phyloP scores from a whole-genome alignment of 2,797 vertebrate genomes.

The Xiphorhynchus erythropygius region DNA sequence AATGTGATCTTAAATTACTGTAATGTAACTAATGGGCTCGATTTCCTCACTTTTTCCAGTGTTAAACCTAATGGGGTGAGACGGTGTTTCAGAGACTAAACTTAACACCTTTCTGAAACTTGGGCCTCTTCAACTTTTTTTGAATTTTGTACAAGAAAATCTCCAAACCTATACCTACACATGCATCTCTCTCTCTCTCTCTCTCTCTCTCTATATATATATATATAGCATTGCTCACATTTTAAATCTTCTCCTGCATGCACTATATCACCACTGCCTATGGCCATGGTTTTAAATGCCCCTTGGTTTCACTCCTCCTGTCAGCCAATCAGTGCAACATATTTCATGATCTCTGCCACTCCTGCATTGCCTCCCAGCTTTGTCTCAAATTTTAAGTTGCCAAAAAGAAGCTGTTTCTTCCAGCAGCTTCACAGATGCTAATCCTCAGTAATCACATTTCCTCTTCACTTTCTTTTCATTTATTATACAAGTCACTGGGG shows the following conservation, averaged over 20 bases:
- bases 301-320: not conserved
- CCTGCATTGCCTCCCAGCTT: not conserved
- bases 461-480: not conserved
- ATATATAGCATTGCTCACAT: not conserved
- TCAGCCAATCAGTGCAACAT: not conserved
- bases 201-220: too few species aligned
- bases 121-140: not conserved
- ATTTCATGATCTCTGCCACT: not conserved
- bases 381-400: not conserved
- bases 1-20: not conserved
- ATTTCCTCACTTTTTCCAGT: not conserved
- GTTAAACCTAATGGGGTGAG: not conserved
- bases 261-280: not conserved
- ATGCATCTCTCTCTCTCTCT: not conserved
- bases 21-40: not conserved
- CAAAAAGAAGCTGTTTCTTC: not conserved
- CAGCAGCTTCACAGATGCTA: not conserved
- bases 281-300: not conserved
- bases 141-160: not conserved
- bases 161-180: accelerated
- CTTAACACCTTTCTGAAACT: not conserved
- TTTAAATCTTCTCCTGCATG: not conserved
- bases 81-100: not conserved
- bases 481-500: not conserved
- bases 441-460: not conserved